Base-by-base conservation (phyloP, 1,140 invertebrate species). In the Cyrtorhinus lividipennis region DNA sequence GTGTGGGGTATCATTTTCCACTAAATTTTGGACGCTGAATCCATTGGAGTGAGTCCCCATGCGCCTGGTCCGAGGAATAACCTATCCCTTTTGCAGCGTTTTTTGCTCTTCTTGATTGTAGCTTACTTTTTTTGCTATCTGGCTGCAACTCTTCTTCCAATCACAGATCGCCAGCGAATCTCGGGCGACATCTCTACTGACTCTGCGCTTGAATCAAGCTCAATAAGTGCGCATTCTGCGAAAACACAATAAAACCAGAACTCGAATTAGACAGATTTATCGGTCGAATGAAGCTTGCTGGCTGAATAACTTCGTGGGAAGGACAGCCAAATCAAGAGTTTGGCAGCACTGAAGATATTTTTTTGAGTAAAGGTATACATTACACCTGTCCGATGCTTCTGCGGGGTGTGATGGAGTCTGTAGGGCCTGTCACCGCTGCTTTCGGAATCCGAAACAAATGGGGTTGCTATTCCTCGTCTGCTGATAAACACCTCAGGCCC, bases 181-280 rank as follows among this genome's bases (percentile, higher is more conserved):
- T 68, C 67, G 13, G 69, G 69, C 2, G 69, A 71, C 38, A 66
- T 65, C 56, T 71, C 69, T 20, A 65, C 67, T 23, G 69, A 71
- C 59, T 71, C 69, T 23, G 68, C 69, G 56, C 69, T 71, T 1
- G 69, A 71, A 64, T 71, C 69, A 44, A 65, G 59, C 38, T 67
- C 66, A 62, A 64, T 63, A n/a, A 67, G 62, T 44, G 66, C 65
- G 15, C 64, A 63, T 24, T 67, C 66, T 67, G 56, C 10, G 46
- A 53, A 59, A 44, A 62, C 24, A n/a, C n/a, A n/a, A n/a, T n/a
- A n/a, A n/a, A n/a, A n/a, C n/a, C n/a, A n/a, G n/a, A n/a, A n/a
- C n/a, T n/a, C n/a, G n/a, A n/a, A n/a, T n/a, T n/a, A n/a, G n/a
- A n/a, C n/a, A n/a, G n/a, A n/a, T n/a, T n/a, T n/a, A n/a, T n/a